Evolutionary conservation across 2,888 invertebrate genomes (phyloP), one percentile per base, ranked within the genome.

Genomic region (Callosobruchus maculatus): DNA sequence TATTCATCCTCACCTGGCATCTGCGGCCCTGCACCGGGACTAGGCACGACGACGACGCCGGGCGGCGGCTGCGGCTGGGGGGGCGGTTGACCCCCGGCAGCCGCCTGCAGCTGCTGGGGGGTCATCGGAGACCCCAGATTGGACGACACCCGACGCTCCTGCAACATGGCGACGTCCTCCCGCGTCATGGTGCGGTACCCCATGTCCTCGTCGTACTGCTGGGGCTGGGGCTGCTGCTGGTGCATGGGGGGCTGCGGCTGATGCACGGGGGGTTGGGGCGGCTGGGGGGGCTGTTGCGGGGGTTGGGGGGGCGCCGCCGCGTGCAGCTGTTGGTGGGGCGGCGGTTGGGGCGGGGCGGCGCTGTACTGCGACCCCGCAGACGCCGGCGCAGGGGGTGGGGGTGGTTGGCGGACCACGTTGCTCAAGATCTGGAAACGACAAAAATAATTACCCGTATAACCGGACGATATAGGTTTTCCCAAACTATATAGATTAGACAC

Each of bases 171-270:
- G 22, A 95, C 95, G 87, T 96, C 96, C 87, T 96, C 96, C 79
- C 95, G 91, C 68, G 95, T 96, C 96, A 96, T 95, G 77, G 95
- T 95, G 87, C 96, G 94, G 87, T 82, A 86, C 76, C 95, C 96
- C 95, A 95, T 95, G 83, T 96, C 96, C 86, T 96, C 96, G 82
- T 96, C 96, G 88, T 93, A 95, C 79, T 89, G 82, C 69, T 76
- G 78, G 49, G n/a, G n/a, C n/a, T n/a, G n/a, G n/a, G 78, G 82
- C 67, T 80, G 82, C 73, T 77, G 78, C 68, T 77, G 78, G 7
- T 72, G 80, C 70, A 76, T 80, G 70, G 75, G 81, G 70, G 72
- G 79, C 67, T 70, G 74, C 22, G 31, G 86, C 80, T 88, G 88
- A n/a, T 77, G 75, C 0, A 68, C 22, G 21, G 70, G 71, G n/a